These are phyloP conservation scores for Unio delphinus DNA, from an alignment of 2,888 invertebrate species.

Conservation along the genomic window DNA sequence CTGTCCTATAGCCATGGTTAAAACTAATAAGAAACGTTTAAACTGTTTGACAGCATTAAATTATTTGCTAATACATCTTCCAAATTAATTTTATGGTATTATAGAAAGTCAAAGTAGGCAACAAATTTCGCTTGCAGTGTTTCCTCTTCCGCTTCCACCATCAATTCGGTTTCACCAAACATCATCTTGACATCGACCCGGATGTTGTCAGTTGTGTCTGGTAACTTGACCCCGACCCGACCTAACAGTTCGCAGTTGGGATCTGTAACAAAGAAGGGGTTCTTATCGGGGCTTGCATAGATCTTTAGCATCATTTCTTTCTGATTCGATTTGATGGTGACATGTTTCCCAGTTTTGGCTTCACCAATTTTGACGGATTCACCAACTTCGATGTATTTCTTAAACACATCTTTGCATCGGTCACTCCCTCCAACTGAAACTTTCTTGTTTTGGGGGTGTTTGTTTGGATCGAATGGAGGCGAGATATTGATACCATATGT, in stretches of 20 bases:
- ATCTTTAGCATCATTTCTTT: conserved; percentile 42
- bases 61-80: too few species aligned
- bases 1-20: too few species aligned
- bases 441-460: conserved; percentile 18
- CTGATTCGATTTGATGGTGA: conserved; percentile 37
- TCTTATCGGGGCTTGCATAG: conserved; percentile 28
- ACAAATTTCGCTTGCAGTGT: conserved; percentile 20
- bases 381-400: conserved; percentile 37
- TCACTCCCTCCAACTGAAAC: conserved; percentile 28
- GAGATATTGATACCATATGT: conserved; percentile 34
- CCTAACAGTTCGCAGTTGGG: conserved; percentile 34
- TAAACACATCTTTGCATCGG: conserved; percentile 38
- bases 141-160: conserved; percentile 37
- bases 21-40: too few species aligned
- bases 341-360: conserved; percentile 29
- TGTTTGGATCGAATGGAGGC: conserved; percentile 17
- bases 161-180: conserved; percentile 46
- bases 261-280: conserved; percentile 41
- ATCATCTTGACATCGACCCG: conserved; percentile 44
- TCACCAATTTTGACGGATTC: conserved; percentile 24
- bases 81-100: background rate
- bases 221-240: conserved; percentile 33
- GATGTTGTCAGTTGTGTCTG: conserved; percentile 32
- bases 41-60: too few species aligned
- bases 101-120: conserved; percentile 43